Evolutionary conservation across 2,797 vertebrate genomes (phyloP).

Genomic region (Propithecus deckenii): DNA sequence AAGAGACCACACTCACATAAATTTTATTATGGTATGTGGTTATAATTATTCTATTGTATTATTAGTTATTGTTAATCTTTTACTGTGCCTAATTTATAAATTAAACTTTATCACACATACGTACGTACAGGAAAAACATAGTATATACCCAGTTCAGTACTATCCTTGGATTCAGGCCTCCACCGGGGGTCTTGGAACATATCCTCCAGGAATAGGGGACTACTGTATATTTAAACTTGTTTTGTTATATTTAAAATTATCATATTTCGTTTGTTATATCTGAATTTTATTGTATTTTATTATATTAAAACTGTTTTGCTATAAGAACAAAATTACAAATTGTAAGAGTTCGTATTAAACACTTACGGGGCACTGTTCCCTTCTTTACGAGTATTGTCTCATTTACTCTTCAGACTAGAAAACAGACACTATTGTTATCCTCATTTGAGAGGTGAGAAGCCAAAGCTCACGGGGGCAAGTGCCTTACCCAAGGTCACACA

Average conservation of each 20-base stretch:
- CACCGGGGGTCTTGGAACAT: background rate
- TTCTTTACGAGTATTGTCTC: background rate
- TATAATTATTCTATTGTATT: background rate
- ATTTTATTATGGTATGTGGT: background rate
- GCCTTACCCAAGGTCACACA: background rate
- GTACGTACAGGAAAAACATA: background rate
- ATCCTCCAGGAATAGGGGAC: background rate
- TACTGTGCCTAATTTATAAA: background rate
- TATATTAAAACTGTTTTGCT: background rate
- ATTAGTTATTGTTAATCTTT: background rate
- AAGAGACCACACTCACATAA: background rate
- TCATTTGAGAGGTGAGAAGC: background rate
- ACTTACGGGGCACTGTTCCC: background rate
- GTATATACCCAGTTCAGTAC: too few species aligned
- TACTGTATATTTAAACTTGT: background rate
- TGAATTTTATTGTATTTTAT: background rate
- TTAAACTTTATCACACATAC: background rate
- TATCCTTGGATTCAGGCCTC: too few species aligned
- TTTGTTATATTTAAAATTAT: background rate
- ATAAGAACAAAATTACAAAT: background rate
- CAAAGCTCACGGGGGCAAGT: background rate
- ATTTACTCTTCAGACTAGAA: background rate
- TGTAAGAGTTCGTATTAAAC: background rate
- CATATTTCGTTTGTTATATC: background rate
- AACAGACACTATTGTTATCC: background rate